phyloP scores from a whole-genome alignment of 1,140 invertebrate species.

The Tetraneura akinire region DNA sequence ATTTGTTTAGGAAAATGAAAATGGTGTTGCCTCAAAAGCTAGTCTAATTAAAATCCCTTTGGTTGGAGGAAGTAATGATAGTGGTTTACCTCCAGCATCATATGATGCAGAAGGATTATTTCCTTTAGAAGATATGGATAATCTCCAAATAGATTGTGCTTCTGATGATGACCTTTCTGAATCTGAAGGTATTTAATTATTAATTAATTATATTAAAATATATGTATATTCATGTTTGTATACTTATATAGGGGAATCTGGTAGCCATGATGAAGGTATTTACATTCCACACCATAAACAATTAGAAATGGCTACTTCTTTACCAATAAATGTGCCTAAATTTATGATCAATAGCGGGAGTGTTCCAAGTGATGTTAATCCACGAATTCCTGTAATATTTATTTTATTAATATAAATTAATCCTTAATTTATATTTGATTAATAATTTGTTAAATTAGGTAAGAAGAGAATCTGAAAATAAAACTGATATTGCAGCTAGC shows the following conservation, averaged over 20 bases:
- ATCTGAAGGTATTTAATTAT: conserved; percentile 59
- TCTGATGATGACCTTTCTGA: conserved; percentile 60
- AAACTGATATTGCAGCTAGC: conserved; percentile 76
- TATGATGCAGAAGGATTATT: conserved; percentile 63
- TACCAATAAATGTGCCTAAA: conserved; percentile 26
- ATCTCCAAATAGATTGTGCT: conserved; percentile 53
- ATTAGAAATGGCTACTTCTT: conserved; percentile 26
- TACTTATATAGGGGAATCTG: conserved; percentile 19
- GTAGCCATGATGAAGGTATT: conserved; percentile 45
- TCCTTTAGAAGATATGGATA: conserved; percentile 61
- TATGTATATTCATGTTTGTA: too few relatives aligned
- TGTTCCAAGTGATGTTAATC: conserved; percentile 35
- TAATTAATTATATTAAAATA: too few relatives aligned
- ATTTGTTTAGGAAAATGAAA: conserved; percentile 36
- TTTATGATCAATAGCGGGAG: conserved; percentile 36
- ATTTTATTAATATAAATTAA: neutral
- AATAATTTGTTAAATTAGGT: conserved; percentile 1
- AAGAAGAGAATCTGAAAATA: conserved; percentile 16
- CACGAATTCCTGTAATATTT: conserved; percentile 26
- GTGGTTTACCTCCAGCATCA: conserved; percentile 54
- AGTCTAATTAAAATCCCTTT: conserved; percentile 10
- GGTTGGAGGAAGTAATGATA: conserved; percentile 29
- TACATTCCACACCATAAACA: conserved; percentile 27
- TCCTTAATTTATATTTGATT: too few relatives aligned
- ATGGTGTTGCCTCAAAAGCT: neutral